Conservation (phyloP, 2,113 vertebrate genomes). For the Centrocercus urophasianus region DNA sequence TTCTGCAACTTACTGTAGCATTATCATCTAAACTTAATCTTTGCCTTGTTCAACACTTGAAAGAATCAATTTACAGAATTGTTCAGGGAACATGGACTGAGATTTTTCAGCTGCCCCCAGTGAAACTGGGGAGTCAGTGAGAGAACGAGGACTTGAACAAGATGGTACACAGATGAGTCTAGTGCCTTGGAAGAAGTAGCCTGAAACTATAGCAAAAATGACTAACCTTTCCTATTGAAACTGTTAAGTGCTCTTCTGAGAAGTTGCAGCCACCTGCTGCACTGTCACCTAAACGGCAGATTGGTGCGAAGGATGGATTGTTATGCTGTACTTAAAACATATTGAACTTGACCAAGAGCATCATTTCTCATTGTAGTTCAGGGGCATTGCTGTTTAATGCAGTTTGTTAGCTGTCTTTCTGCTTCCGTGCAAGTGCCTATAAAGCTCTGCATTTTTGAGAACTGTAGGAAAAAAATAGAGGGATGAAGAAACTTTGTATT, state of each 20-base stretch:
- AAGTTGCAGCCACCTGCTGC: background rate
- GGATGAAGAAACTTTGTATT: background rate
- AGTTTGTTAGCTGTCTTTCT: background rate
- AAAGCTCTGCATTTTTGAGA: background rate
- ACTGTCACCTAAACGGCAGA: background rate
- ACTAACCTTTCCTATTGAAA: background rate
- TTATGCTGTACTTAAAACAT: background rate
- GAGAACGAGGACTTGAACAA: background rate
- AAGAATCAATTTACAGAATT: background rate
- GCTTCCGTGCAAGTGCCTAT: background rate
- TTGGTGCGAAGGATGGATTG: background rate
- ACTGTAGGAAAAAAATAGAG: background rate
- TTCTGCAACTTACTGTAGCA: background rate
- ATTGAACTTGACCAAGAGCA: background rate
- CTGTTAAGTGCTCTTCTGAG: background rate
- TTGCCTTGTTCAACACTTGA: background rate
- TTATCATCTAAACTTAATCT: background rate
- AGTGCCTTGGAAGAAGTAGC: background rate
- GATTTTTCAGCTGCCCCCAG: slow-evolving; percentile 16
- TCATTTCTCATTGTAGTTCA: background rate
- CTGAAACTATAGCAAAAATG: background rate
- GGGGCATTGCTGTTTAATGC: background rate
- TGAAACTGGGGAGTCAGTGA: background rate
- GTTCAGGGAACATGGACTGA: background rate
- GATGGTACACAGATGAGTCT: background rate